A percentile compares a stretch with the other conserved stretches of the same genome.
These are phyloP conservation scores for Zingel zingel DNA, from an alignment of 2,113 vertebrate species.

Conservation along the genomic window DNA sequence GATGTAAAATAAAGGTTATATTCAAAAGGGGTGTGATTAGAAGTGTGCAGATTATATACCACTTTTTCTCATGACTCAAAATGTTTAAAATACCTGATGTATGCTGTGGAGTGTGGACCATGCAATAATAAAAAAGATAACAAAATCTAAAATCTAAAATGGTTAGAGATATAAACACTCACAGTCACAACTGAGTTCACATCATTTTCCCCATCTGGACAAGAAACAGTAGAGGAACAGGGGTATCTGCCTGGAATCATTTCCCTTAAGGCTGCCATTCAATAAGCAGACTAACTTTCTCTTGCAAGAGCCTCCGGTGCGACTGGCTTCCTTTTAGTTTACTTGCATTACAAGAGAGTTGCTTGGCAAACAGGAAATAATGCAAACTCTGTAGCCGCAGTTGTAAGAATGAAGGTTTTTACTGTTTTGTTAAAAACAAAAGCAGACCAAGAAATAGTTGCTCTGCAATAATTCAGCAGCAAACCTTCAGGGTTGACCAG, in stretches of 20 bases:
- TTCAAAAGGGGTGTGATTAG: background rate
- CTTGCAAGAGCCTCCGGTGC: background rate
- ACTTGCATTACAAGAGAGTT: background rate
- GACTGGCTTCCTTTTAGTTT: background rate
- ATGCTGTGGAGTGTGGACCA: background rate
- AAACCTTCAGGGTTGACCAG: background rate
- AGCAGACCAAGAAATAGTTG: slow-evolving; percentile 7
- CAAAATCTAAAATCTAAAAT: background rate
- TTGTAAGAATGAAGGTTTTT: background rate
- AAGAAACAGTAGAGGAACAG: background rate
- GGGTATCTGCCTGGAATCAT: background rate
- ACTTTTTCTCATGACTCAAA: too few species aligned
- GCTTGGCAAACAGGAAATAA: background rate
- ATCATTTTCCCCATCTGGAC: background rate
- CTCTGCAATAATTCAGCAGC: background rate
- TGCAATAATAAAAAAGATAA: background rate
- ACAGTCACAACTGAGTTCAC: background rate
- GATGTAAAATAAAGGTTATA: background rate
- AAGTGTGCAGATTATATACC: too few species aligned
- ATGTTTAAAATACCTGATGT: too few species aligned
- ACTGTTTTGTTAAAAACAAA: background rate
- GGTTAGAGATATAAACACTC: background rate
- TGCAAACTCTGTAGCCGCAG: slow-evolving; percentile 13
- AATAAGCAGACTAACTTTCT: background rate
- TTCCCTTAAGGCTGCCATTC: background rate